Percentiles rank a stretch among this genome's conserved stretches.
Conservation (phyloP, 2,888 invertebrate genomes). For the Standfussiana lucernea region DNA sequence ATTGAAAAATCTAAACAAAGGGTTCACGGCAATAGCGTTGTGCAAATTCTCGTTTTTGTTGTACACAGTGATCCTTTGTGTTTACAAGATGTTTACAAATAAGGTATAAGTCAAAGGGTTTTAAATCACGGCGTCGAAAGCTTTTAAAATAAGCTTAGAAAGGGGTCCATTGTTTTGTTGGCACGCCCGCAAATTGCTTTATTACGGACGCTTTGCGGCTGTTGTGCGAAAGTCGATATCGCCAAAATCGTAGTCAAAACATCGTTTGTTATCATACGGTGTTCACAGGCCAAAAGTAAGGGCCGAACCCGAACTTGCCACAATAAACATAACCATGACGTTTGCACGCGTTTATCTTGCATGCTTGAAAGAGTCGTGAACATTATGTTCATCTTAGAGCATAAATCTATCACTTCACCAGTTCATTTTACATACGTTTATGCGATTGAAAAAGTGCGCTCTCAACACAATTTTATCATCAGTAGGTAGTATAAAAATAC, state of each 20-base stretch:
- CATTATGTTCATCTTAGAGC: constrained; percentile 63
- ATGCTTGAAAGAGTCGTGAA: constrained; percentile 61
- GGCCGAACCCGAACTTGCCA: constrained; percentile 53
- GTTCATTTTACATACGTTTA: constrained; percentile 65
- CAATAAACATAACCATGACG: constrained; percentile 65
- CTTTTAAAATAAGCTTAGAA: constrained; percentile 90
- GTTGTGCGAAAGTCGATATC: constrained; percentile 87
- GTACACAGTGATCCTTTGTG: constrained; percentile 86
- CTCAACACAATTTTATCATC: constrained; percentile 65
- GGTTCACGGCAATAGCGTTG: constrained; percentile 87
- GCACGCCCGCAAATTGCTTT: constrained; percentile 89
- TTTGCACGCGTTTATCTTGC: constrained; percentile 54
- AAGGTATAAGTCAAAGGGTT: constrained; percentile 89
- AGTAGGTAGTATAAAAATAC: constrained; percentile 71
- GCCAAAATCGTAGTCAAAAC: constrained; percentile 89
- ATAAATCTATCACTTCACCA: constrained; percentile 71
- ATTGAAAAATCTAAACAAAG: constrained; percentile 80
- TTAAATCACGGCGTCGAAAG: constrained; percentile 90
- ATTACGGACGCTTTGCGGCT: constrained; percentile 84
- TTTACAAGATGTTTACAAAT: constrained; percentile 88
- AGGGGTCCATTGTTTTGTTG: constrained; percentile 88
- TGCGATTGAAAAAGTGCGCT: constrained; percentile 59
- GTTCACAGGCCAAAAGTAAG: constrained; percentile 62
- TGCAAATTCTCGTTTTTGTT: constrained; percentile 85
- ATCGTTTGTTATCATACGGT: constrained; percentile 83